Evolutionary conservation across 2,113 vertebrate species (phyloP).

Genomic region (Noturus placidus): DNA sequence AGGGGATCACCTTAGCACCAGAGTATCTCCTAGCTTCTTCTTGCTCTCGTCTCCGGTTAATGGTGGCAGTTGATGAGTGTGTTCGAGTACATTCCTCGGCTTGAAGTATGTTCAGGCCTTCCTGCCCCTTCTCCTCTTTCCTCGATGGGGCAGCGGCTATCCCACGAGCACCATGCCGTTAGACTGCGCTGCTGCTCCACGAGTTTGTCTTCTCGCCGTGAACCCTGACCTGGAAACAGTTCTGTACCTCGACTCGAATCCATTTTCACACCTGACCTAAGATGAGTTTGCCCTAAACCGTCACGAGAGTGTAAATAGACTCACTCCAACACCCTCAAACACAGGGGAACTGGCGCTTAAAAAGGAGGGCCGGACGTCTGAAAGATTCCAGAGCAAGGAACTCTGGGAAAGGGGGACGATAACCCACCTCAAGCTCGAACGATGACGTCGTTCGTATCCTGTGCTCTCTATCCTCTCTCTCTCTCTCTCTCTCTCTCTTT

Average conservation of each 20-base stretch:
- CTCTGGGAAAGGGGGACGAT: conserved; percentile 59
- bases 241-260: conserved; percentile 43
- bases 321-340: conserved; percentile 11
- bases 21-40: conserved; percentile 42
- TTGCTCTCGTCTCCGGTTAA: conserved; percentile 59
- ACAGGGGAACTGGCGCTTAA: conserved; percentile 38
- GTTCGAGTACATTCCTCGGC: conserved; percentile 23
- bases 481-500: conserved; percentile 79
- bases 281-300: conserved; percentile 29
- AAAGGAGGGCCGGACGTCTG: conserved; percentile 21
- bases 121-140: not conserved
- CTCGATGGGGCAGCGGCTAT: conserved; percentile 5
- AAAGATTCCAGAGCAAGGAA: conserved; percentile 35
- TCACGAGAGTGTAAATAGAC: conserved; percentile 23
- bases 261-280: conserved; percentile 36
- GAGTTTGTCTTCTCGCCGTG: conserved; percentile 37
- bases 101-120: conserved; percentile 7
- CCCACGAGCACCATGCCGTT: conserved; percentile 1
- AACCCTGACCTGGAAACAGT: conserved; percentile 38
- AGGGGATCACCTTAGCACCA: conserved; percentile 3
- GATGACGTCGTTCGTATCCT: conserved; percentile 65
- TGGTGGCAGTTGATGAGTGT: conserved; percentile 63
- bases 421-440: conserved; percentile 75
- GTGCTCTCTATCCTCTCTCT: conserved; percentile 72
- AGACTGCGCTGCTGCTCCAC: conserved; percentile 26